Percentiles rank a stretch among this genome's conserved stretches.
Conservation (phyloP, 2,113 vertebrate genomes). For the Lontra canadensis region DNA sequence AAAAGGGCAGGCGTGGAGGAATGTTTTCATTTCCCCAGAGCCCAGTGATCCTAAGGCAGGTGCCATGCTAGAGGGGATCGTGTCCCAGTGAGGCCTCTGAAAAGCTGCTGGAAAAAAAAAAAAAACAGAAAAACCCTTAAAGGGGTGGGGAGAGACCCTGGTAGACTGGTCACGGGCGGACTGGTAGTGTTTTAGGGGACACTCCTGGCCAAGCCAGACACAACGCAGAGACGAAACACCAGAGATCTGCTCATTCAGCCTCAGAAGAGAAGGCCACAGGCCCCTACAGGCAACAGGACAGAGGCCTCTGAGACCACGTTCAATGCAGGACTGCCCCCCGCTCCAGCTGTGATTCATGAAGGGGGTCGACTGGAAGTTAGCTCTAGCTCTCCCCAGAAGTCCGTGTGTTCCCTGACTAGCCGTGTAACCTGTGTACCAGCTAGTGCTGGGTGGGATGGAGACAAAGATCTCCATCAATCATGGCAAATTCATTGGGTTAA, state of each 20-base stretch:
- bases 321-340: neutral
- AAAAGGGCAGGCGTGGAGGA: neutral
- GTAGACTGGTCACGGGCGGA: neutral
- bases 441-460: neutral
- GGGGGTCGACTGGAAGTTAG: neutral
- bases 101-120: neutral
- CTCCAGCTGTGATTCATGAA: neutral
- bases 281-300: fast-evolving
- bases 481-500: neutral
- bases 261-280: neutral
- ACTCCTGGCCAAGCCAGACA: neutral
- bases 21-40: neutral
- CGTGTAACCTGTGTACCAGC: neutral
- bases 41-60: neutral
- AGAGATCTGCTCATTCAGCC: neutral
- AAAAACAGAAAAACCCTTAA: neutral
- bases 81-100: neutral
- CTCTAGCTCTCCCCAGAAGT: neutral
- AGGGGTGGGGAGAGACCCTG: too few relatives aligned
- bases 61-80: too few relatives aligned
- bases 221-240: neutral
- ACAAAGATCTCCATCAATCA: neutral
- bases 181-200: neutral
- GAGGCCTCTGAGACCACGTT: neutral
- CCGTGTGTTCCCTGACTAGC: neutral